Base-by-base conservation (phyloP, 2,797 vertebrate species). In the Syngnathus rostellatus region DNA sequence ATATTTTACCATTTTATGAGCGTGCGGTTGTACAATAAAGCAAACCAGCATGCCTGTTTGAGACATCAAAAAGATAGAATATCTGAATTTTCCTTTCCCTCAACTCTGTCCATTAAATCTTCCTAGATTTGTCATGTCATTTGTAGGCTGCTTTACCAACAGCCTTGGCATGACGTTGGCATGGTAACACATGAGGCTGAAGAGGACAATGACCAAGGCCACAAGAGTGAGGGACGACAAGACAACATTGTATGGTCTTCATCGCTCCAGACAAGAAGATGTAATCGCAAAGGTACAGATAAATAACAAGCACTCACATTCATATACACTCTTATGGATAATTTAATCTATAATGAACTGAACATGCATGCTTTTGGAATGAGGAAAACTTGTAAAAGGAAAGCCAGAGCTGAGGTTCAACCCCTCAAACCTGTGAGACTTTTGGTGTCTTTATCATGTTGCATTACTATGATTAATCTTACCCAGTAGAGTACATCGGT, bases 401-500 rank as follows among this genome's bases (percentile, higher is more conserved):
- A 11, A 3, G 9, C 9, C 50, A 3, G 50, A 53, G n/a, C 51
- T 53, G 50, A 21, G 48, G 17, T 50, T 50, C n/a, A 17, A 51
- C n/a, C 17, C 50, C 50, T 51, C 19, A 7, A 8, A 51, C 7
- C n/a, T 2, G 19, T n/a, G 50, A 51, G 21, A 21, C 21, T 11
- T 5, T 23, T 10, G 11, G 11, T 48, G 14, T 17, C 5, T 46
- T 3, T 17, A 16, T 46, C 8, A 10, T n/a, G 51, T 53, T 23
- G n/a, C 8, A 4, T 53, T 12, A 37, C 11, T 16, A 11, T 31
- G 21, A 38, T 7, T n/a, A n/a, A 62, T n/a, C 59, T 93, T 87
- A 98, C 97, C 97, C 97, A 99, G 87, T 99, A 99, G n/a, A 99
- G 90, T 51, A 99, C 95, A 1, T 99, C 97, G 0, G 96, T 98